Evolutionary conservation across 1,140 invertebrate species (phyloP).

Genomic region (Phymorhynchus buccinoides): DNA sequence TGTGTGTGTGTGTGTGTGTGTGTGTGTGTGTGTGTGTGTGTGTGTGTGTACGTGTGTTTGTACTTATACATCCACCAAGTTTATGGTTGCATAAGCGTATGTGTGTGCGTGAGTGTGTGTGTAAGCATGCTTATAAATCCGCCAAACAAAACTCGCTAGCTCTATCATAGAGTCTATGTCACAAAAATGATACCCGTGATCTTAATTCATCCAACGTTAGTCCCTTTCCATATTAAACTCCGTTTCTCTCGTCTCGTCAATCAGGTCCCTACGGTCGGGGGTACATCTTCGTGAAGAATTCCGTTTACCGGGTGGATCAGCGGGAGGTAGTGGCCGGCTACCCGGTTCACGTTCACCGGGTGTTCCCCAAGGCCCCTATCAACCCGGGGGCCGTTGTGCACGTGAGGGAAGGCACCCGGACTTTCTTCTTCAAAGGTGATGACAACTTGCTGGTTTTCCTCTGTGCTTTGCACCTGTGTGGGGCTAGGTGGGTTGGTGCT

Average conservation of each 20-base stretch:
- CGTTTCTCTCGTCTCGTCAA: too few species aligned
- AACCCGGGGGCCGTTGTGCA: conserved; percentile 34
- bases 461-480: too few species aligned
- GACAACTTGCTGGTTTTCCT: background rate
- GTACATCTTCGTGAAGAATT: conserved; percentile 39
- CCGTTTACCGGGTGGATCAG: conserved; percentile 35
- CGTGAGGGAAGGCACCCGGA: conserved; percentile 26
- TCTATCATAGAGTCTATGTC: too few species aligned
- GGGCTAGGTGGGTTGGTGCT: background rate
- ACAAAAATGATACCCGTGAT: too few species aligned
- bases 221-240: too few species aligned
- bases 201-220: too few species aligned
- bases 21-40: conserved; percentile 22
- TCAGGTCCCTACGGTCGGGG: conserved; percentile 47
- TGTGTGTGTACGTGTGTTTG: conserved; percentile 30
- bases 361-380: conserved; percentile 33
- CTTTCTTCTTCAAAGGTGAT: conserved; percentile 46
- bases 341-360: conserved; percentile 33
- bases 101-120: background rate
- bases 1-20: conserved; percentile 13
- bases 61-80: background rate
- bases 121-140: too few species aligned
- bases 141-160: too few species aligned
- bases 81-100: background rate
- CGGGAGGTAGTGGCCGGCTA: conserved; percentile 25